Percentiles rank a stretch among this genome's conserved stretches.
phyloP scores from a whole-genome alignment of 2,888 invertebrate species.

The Luffia ferchaultella region DNA sequence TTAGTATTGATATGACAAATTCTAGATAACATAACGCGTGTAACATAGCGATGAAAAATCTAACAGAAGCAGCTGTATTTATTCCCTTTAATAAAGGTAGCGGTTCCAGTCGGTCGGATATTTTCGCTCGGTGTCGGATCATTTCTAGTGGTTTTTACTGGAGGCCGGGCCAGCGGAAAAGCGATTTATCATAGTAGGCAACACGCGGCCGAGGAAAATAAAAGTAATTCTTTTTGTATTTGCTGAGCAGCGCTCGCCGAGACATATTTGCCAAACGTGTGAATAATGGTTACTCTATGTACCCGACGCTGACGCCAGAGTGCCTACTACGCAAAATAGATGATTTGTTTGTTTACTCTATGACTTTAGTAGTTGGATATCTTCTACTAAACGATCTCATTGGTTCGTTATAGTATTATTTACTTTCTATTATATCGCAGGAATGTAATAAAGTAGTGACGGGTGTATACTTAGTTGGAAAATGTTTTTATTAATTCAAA shows the following conservation, averaged over 20 bases:
- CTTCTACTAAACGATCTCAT: no score
- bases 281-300: constrained; percentile 34
- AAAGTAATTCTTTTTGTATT: constrained; percentile 58
- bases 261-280: constrained; percentile 51
- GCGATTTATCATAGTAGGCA: constrained; percentile 58
- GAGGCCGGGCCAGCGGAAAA: constrained; percentile 38
- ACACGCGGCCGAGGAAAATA: constrained; percentile 56
- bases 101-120: constrained; percentile 36
- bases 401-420: no score
- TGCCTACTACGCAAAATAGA: background rate
- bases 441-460: no score
- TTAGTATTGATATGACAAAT: background rate
- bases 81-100: constrained; percentile 31
- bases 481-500: no score
- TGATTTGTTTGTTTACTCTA: no score
- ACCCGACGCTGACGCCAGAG: constrained; percentile 7
- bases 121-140: constrained; percentile 32
- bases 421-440: no score
- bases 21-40: background rate
- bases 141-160: constrained; percentile 39
- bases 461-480: no score
- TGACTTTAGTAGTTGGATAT: no score
- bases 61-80: constrained; percentile 5
- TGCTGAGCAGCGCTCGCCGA: constrained; percentile 33
- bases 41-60: background rate